Evolutionary conservation across 2,113 vertebrate species (phyloP).

Genomic region (Hypocryptadius cinnamomeus): DNA sequence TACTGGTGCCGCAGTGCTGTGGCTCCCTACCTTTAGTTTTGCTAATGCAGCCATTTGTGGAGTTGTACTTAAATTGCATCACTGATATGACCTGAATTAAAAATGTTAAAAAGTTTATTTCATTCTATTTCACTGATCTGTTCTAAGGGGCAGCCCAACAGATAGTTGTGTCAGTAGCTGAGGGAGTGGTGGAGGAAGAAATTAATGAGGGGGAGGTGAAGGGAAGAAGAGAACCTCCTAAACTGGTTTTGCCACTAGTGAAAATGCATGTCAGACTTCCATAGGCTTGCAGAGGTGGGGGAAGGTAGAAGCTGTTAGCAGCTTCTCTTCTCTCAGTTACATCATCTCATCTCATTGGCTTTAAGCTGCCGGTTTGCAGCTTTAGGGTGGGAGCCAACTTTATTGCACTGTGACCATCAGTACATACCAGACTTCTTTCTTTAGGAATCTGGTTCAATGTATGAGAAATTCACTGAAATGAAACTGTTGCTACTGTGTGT

Average conservation of each 20-base stretch:
- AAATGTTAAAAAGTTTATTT: not conserved
- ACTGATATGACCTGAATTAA: not conserved
- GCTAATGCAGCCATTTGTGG: not conserved
- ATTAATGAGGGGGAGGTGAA: not conserved
- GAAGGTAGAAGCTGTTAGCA: not conserved
- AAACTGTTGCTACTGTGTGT: not conserved
- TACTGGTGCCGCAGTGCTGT: not conserved
- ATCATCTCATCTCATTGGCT: not conserved
- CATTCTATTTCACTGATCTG: not conserved
- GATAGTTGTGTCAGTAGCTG: not conserved
- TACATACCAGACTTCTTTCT: not conserved
- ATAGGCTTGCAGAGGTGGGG: not conserved
- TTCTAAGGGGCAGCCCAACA: not conserved
- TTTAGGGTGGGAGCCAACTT: not conserved
- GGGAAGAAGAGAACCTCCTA: not conserved
- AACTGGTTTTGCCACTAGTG: conserved; percentile 31
- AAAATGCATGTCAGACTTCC: not conserved
- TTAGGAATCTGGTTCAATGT: not conserved
- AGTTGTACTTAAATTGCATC: not conserved
- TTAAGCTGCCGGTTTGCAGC: not conserved
- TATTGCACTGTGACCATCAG: not conserved
- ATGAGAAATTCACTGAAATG: not conserved
- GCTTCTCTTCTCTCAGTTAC: not conserved
- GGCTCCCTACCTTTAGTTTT: not conserved
- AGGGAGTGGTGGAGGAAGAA: not conserved